Percentiles rank a stretch among this genome's conserved stretches.
Conservation (phyloP, 2,797 vertebrate genomes). For the Enteromius unitaeniatus region DNA sequence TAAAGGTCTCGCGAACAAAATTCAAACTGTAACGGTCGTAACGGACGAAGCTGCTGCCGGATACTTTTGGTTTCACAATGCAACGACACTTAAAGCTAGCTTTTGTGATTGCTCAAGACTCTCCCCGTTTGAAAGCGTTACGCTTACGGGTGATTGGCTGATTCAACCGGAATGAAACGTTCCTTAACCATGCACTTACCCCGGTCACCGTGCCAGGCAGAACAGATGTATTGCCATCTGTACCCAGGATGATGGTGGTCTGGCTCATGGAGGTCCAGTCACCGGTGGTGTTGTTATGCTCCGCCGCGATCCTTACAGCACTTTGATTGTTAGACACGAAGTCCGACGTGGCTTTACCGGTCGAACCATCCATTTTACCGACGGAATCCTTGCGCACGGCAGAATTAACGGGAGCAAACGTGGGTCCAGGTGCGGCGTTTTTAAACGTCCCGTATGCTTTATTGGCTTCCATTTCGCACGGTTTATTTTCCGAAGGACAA, state of each 20-base stretch:
- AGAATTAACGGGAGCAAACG: slow-evolving; percentile 73
- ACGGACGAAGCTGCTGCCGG: background rate
- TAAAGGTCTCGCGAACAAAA: background rate
- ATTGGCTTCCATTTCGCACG: slow-evolving; percentile 79
- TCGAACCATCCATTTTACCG: slow-evolving; percentile 68
- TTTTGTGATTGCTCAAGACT: slow-evolving; percentile 28
- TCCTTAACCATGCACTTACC: slow-evolving; percentile 78
- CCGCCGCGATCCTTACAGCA: slow-evolving; percentile 81
- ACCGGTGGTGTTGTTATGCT: slow-evolving; percentile 85
- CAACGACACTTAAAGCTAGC: background rate
- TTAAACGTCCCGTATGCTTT: slow-evolving; percentile 89
- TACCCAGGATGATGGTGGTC: slow-evolving; percentile 93
- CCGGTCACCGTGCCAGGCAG: slow-evolving; percentile 80
- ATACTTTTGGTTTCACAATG: background rate
- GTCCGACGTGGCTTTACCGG: slow-evolving; percentile 81
- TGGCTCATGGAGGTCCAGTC: slow-evolving; percentile 92
- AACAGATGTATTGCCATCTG: slow-evolving; percentile 93
- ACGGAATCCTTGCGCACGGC: slow-evolving; percentile 76
- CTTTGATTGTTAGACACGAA: slow-evolving; percentile 67
- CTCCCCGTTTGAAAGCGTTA: slow-evolving; percentile 21
- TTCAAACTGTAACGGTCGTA: background rate
- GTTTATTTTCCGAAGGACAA: slow-evolving; percentile 77
- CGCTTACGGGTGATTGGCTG: slow-evolving; percentile 41
- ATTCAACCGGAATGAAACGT: slow-evolving; percentile 55
- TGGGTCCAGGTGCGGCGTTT: slow-evolving; percentile 73